phyloP scores from a whole-genome alignment of 2,797 vertebrate genomes.

The Coregonus ussuriensis region DNA sequence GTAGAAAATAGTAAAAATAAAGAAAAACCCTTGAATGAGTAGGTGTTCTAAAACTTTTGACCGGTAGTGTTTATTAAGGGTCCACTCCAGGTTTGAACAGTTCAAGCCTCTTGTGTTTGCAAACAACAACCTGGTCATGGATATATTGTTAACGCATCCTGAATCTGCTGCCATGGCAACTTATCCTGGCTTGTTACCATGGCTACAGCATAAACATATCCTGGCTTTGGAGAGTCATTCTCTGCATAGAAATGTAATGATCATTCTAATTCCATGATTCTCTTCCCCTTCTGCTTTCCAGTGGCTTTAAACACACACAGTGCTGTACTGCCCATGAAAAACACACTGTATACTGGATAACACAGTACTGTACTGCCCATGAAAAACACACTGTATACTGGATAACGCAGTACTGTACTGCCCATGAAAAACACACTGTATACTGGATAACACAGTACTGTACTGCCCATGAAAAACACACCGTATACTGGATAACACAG shows the following conservation, averaged over 20 bases:
- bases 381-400: not conserved
- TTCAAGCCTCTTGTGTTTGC: not conserved
- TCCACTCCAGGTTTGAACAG: not conserved
- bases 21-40: too few species aligned
- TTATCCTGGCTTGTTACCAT: not conserved
- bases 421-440: conserved; percentile 4
- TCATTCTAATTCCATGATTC: not conserved
- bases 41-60: too few species aligned
- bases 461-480: conserved; percentile 3
- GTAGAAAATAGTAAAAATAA: too few species aligned
- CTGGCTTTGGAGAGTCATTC: not conserved
- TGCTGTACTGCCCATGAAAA: not conserved
- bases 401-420: not conserved
- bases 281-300: conserved; percentile 16
- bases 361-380: not conserved
- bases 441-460: not conserved
- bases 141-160: not conserved
- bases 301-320: conserved; percentile 24
- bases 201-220: not conserved
- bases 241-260: not conserved
- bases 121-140: not conserved
- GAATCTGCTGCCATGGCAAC: not conserved
- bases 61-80: not conserved
- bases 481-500: not conserved
- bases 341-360: not conserved